phyloP scores from a whole-genome alignment of 2,888 invertebrate species.

The Merodon equestris region DNA sequence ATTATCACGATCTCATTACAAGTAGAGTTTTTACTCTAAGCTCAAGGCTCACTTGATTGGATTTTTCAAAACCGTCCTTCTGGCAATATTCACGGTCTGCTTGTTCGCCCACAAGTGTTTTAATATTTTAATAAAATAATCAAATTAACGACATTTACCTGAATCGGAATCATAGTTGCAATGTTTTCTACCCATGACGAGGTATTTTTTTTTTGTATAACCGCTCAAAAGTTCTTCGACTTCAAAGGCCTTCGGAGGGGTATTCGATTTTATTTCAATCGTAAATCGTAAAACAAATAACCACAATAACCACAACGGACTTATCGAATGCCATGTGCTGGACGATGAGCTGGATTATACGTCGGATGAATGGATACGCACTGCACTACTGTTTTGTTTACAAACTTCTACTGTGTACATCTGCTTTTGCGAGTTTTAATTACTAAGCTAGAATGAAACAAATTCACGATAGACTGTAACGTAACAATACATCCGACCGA shows the following conservation, averaged over 20 bases:
- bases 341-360: constrained; percentile 15
- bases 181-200: constrained; percentile 35
- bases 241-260: too few relatives aligned
- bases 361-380: too few relatives aligned
- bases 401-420: constrained; percentile 2
- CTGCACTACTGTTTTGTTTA: constrained; percentile 16
- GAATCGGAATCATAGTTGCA: constrained; percentile 7
- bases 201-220: neutral
- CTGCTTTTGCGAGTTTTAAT: constrained; percentile 37
- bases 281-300: neutral
- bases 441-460: neutral
- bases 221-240: neutral
- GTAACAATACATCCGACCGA: too few relatives aligned
- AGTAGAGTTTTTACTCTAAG: too few relatives aligned
- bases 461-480: too few relatives aligned
- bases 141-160: constrained; percentile 39
- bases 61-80: too few relatives aligned
- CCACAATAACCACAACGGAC: neutral
- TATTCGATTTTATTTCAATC: too few relatives aligned
- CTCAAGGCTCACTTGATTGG: too few relatives aligned
- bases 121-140: neutral
- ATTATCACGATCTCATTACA: too few relatives aligned
- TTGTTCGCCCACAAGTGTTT: constrained; percentile 10
- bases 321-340: constrained; percentile 25
- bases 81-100: constrained; percentile 22